Evolutionary conservation across 2,113 vertebrate genomes (phyloP), one percentile per base, ranked within the genome.

Genomic region (Trichechus manatus): DNA sequence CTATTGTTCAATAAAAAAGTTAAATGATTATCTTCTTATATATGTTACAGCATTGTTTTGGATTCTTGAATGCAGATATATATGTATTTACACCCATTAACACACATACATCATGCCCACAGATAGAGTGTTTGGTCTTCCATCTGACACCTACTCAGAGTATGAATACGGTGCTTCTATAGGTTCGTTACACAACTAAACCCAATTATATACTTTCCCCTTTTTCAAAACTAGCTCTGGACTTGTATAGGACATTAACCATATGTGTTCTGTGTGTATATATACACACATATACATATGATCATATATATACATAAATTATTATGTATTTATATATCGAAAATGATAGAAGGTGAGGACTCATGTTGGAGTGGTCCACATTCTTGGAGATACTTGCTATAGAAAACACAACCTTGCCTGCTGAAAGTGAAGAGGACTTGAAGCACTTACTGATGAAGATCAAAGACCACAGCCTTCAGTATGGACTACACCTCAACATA

Each of bases 11-110:
- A 68, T 93, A 47, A 90, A 78, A 87, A 22, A 89, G 23, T 64
- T 3, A 84, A 90, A 78, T 63, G 87, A 14, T 94, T 50, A 87
- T 7, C n/a, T 85, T 96, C 19, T 61, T 27, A 77, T 61, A n/a
- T 74, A 61, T 75, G 86, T 85, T 77, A 14, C 78, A 9, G 53
- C 74, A 42, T 90, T 81, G 42, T 81, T 66, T 80, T 74, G 74
- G 64, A 68, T 81, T 8, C 36, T 85, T 70, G n/a, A 89, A 81
- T 66, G 50, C 33, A 88, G 4, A 8, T 61, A 61, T 61, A 23
- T 61, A 56, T 56, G 53, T 15, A 17, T 15, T 13, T 11, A 56
- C 53, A 56, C 14, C 9, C 53, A 56, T 56, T 9, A 9, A 47
- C 39, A 87, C 6, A 36, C 39, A 31, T 9, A 42, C 5, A 13